A percentile compares a stretch with the other conserved stretches of the same genome.
phyloP scores from a whole-genome alignment of 2,797 vertebrate species.

The Micropoecilia bifurca region DNA sequence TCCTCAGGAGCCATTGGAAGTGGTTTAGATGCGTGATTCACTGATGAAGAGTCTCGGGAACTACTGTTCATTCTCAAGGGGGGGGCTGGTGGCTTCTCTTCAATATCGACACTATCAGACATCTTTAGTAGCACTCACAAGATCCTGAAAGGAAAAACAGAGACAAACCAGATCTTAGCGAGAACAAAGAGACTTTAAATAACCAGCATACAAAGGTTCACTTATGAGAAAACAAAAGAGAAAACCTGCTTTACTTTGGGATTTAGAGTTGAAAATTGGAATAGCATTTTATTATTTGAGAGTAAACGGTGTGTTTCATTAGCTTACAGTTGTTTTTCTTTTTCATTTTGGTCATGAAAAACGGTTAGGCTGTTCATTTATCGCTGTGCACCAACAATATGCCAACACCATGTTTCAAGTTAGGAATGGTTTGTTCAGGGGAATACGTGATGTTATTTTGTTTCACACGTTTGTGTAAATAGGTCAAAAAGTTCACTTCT shows the following conservation, averaged over 20 bases:
- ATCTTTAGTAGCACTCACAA: constrained; percentile 94
- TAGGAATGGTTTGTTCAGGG: background rate
- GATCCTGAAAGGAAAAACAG: constrained; percentile 77
- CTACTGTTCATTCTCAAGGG: constrained; percentile 99
- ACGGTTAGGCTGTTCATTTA: background rate
- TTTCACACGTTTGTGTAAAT: background rate
- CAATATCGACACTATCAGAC: constrained; percentile 97
- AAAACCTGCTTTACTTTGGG: background rate
- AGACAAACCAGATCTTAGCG: constrained; percentile 6
- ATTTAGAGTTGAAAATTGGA: background rate
- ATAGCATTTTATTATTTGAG: background rate
- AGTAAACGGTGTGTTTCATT: background rate
- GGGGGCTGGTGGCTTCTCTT: constrained; percentile 98
- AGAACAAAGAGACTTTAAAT: constrained; percentile 8
- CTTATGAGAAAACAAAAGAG: background rate
- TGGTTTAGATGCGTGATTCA: constrained; percentile 96
- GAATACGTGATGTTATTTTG: background rate
- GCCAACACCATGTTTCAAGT: background rate
- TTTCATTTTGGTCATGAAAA: background rate
- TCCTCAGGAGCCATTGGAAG: constrained; percentile 99
- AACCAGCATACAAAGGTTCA: background rate
- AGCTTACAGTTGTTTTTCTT: background rate
- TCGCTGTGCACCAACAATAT: background rate
- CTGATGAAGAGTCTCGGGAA: constrained; percentile 92
- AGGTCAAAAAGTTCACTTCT: background rate